Conservation (phyloP, 1,140 invertebrate species). For the Macrostomum lignano region DNA sequence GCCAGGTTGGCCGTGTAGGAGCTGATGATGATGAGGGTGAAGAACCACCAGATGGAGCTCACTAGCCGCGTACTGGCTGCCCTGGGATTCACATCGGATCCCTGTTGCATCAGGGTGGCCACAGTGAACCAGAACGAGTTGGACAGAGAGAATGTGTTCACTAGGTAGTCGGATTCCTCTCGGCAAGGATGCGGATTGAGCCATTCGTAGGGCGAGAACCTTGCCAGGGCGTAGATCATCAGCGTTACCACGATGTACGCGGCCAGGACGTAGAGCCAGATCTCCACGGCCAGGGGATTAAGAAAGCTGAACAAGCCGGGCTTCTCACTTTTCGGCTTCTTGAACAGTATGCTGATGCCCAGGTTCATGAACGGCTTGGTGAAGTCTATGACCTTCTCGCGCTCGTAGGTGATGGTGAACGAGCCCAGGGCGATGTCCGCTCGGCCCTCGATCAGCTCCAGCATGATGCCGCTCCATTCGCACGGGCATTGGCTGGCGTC, state of each 20-base stretch:
- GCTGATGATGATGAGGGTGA: conserved; percentile 24
- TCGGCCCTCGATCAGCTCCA: conserved; percentile 3
- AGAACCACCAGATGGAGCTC: conserved; percentile 51
- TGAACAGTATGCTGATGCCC: conserved; percentile 67
- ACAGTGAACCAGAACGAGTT: conserved; percentile 8
- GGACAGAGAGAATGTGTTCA: conserved; percentile 7
- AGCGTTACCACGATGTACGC: conserved; percentile 41
- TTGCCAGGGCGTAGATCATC: conserved; percentile 6
- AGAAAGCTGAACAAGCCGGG: conserved; percentile 65
- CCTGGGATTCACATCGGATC: conserved; percentile 36
- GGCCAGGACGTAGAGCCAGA: conserved; percentile 83
- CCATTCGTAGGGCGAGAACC: conserved; percentile 8
- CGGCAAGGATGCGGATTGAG: conserved; percentile 6
- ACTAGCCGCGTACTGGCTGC: conserved; percentile 69
- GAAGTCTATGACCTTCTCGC: conserved; percentile 63
- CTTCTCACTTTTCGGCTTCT: conserved; percentile 61
- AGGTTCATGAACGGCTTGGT: conserved; percentile 69
- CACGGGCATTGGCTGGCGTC: no score
- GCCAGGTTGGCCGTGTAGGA: conserved; percentile 27
- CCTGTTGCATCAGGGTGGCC: conserved; percentile 8
- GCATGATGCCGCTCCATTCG: conserved; percentile 3
- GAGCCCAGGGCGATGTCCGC: conserved; percentile 12
- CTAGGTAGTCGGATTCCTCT: not conserved
- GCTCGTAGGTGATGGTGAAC: conserved; percentile 11
- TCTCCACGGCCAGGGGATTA: conserved; percentile 62